These are phyloP conservation scores for Diphyllodes magnificus DNA, from an alignment of 2,113 vertebrate species.

Conservation along the genomic window DNA sequence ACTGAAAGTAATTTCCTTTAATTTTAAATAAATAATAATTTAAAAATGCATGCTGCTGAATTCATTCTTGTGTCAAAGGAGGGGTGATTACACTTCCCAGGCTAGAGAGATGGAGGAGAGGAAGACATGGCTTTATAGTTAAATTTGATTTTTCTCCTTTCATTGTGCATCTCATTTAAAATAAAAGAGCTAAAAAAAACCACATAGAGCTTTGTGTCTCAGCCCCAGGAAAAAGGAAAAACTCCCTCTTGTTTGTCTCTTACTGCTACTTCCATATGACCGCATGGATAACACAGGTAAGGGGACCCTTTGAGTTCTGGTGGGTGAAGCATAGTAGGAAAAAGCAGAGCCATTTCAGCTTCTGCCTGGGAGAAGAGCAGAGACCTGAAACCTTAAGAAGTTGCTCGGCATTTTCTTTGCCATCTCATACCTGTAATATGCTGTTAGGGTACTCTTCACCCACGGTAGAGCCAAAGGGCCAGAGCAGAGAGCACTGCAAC, in stretches of 20 bases:
- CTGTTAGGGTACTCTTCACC: neutral
- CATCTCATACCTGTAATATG: neutral
- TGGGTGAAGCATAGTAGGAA: neutral
- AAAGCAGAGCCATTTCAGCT: neutral
- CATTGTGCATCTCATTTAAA: neutral
- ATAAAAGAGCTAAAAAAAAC: neutral
- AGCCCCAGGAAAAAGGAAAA: neutral
- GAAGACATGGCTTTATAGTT: neutral
- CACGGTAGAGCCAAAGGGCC: neutral
- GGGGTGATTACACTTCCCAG: neutral
- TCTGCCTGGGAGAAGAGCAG: neutral
- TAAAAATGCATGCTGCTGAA: neutral
- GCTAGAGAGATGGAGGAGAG: neutral
- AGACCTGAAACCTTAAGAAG: neutral
- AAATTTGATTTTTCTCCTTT: conserved; percentile 27
- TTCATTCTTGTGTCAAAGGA: neutral
- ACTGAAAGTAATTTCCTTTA: conserved; percentile 17
- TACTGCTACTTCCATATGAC: neutral
- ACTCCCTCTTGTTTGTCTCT: neutral
- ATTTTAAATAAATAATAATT: conserved; percentile 29
- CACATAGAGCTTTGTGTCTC: neutral
- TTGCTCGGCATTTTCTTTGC: neutral
- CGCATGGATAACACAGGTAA: neutral
- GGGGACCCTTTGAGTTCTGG: neutral
- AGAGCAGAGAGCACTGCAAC: neutral